Evolutionary conservation across 37 sponge, comb jelly and placozoan species (phyloP).

Genomic region (Ianthella basta): DNA sequence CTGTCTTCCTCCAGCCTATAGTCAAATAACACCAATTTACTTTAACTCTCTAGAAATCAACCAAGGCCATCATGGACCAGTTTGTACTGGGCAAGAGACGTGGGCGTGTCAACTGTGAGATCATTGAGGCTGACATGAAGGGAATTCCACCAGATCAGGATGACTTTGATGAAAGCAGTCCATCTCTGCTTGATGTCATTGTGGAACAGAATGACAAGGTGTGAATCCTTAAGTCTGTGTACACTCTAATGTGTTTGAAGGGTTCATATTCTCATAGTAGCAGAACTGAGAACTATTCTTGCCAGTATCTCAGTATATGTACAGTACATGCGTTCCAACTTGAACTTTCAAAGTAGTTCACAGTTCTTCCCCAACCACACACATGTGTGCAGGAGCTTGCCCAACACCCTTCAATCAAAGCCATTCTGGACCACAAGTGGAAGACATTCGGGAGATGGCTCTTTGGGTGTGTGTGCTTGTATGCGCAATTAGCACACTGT

Average conservation of each 20-base stretch:
- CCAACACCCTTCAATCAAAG: slow-evolving; percentile 15
- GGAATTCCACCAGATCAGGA: slow-evolving; percentile 2
- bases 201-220: slow-evolving; percentile 16
- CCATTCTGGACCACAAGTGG: slow-evolving; percentile 23
- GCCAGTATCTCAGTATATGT: no score
- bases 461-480: not conserved
- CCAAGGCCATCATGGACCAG: slow-evolving; percentile 29
- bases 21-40: not conserved
- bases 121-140: slow-evolving; percentile 19
- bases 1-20: no score
- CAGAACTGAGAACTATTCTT: no score
- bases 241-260: no score
- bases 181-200: not conserved
- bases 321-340: no score
- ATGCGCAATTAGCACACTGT: no score
- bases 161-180: not conserved
- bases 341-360: no score
- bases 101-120: slow-evolving; percentile 23
- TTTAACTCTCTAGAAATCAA: not conserved
- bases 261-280: no score
- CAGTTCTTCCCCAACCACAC: no score
- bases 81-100: slow-evolving; percentile 16
- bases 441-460: slow-evolving; percentile 10
- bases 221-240: not conserved
- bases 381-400: not conserved